Evolutionary conservation across 2,113 vertebrate genomes (phyloP).

Genomic region (Pristiophorus japonicus): DNA sequence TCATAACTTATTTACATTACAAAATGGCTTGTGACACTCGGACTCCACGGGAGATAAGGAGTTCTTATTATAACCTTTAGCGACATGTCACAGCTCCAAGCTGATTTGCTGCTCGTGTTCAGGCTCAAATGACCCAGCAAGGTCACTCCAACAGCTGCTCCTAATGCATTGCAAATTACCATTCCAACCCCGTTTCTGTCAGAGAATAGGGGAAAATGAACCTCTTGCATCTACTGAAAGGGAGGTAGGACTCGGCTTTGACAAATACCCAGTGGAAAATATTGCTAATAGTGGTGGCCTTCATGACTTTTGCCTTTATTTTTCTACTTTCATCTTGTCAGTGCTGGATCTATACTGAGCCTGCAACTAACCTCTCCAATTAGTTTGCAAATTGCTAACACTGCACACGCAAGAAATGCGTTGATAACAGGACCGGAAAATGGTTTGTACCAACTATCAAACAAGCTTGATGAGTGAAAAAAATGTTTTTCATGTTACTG

Average conservation of each 20-base stretch:
- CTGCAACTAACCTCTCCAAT: neutral
- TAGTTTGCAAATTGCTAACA: neutral
- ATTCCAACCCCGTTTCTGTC: neutral
- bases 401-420: neutral
- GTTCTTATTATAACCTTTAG: neutral
- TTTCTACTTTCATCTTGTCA: neutral
- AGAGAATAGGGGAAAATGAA: neutral
- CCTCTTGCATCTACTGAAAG: neutral
- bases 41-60: neutral
- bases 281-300: neutral
- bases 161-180: neutral
- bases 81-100: neutral
- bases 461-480: neutral
- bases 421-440: neutral
- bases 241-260: neutral
- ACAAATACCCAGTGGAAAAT: neutral
- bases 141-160: neutral
- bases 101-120: neutral
- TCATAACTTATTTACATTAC: neutral
- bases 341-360: neutral
- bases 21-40: neutral
- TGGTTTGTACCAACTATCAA: neutral
- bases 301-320: neutral
- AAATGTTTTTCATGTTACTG: neutral
- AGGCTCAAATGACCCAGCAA: neutral